These are phyloP conservation scores for Apogon hyalosoma DNA, from an alignment of 2,797 vertebrate species.

Conservation along the genomic window DNA sequence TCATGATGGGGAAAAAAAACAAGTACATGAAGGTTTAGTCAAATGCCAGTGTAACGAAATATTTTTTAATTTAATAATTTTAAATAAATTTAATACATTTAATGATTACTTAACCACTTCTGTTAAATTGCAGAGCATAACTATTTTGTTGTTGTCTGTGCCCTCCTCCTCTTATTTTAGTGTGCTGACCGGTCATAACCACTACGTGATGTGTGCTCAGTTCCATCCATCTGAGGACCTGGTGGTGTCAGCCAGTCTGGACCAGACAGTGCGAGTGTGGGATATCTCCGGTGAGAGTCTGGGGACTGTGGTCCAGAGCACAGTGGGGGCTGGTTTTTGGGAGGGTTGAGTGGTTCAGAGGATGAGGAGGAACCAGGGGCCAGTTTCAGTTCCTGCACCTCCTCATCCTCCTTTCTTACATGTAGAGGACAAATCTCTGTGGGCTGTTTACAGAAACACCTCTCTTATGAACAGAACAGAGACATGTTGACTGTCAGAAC, in stretches of 20 bases:
- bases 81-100: no score
- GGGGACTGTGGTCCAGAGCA: constrained; percentile 56
- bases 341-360: constrained; percentile 53
- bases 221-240: constrained; percentile 97
- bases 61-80: no score
- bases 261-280: constrained; percentile 98
- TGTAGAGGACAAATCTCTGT: constrained; percentile 79
- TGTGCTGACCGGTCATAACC: constrained; percentile 96
- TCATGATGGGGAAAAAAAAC: no score
- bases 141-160: no score
- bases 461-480: constrained; percentile 46
- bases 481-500: neutral
- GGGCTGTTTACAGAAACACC: constrained; percentile 79
- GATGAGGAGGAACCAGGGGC: constrained; percentile 47
- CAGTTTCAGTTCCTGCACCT: constrained; percentile 23
- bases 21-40: no score
- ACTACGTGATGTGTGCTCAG: constrained; percentile 98
- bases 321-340: constrained; percentile 49
- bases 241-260: constrained; percentile 96
- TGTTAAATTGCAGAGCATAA: no score
- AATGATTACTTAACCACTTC: no score
- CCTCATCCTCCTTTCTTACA: constrained; percentile 56
- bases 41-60: no score
- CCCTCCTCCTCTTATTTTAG: constrained; percentile 70
- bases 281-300: constrained; percentile 97